These are phyloP conservation scores for Acridotheres tristis DNA, from an alignment of 2,797 vertebrate species.

Conservation along the genomic window DNA sequence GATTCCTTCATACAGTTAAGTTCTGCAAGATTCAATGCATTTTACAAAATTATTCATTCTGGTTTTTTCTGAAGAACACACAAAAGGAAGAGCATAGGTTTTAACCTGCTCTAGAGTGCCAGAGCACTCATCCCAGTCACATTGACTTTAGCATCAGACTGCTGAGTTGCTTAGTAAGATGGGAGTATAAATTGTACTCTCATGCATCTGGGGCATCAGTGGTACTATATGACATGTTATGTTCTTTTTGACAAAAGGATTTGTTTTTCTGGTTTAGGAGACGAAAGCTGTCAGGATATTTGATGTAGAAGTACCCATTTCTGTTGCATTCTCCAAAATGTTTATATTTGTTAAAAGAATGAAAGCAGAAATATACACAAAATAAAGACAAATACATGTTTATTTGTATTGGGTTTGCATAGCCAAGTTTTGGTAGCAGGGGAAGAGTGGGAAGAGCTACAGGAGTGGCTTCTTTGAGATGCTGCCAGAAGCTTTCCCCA, in stretches of 20 bases:
- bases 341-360: neutral
- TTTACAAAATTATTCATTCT: neutral
- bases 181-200: neutral
- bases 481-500: neutral
- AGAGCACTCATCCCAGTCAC: neutral
- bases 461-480: neutral
- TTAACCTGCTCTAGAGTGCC: neutral
- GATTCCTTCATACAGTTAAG: neutral
- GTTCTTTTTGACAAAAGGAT: neutral
- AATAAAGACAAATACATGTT: neutral
- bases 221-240: neutral
- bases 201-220: neutral
- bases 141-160: neutral
- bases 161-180: neutral
- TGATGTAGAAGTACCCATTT: neutral
- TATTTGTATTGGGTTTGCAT: neutral
- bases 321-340: neutral
- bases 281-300: neutral
- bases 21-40: neutral
- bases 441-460: neutral
- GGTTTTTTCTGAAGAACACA: neutral
- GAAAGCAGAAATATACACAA: neutral
- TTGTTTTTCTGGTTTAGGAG: neutral
- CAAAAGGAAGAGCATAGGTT: neutral
- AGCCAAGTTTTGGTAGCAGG: neutral